Percentiles rank a stretch among this genome's conserved stretches.
Evolutionary conservation across 1,140 invertebrate species (phyloP).

Genomic region (Megalopta genalis): DNA sequence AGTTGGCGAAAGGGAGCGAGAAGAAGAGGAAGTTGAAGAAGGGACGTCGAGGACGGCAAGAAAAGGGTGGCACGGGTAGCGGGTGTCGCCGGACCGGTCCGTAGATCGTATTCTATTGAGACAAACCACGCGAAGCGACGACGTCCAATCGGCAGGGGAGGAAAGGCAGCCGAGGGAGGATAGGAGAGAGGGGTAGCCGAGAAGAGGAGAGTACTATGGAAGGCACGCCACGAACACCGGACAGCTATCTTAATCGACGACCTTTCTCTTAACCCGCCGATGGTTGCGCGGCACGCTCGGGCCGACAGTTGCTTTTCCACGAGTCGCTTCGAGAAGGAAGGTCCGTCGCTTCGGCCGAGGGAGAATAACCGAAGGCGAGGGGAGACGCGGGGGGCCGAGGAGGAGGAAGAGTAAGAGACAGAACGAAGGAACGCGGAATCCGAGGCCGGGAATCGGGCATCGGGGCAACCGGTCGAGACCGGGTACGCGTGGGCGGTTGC

Average conservation of each 20-base stretch:
- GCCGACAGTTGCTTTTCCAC: constrained; percentile 48
- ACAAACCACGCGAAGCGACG: constrained; percentile 39
- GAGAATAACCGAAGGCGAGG: constrained; percentile 11
- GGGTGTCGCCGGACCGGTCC: constrained; percentile 43
- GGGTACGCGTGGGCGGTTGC: constrained; percentile 70
- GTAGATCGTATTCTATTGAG: constrained; percentile 45
- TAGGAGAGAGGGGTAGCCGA: constrained; percentile 30
- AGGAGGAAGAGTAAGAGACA: constrained; percentile 28
- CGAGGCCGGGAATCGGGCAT: constrained; percentile 42
- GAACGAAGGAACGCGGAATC: constrained; percentile 59
- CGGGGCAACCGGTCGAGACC: constrained; percentile 52
- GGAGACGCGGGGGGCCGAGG: neutral
- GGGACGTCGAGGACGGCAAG: no score
- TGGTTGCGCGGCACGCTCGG: constrained; percentile 66
- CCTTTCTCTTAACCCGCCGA: constrained; percentile 73
- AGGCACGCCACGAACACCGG: constrained; percentile 54
- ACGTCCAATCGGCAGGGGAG: neutral
- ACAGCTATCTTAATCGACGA: constrained; percentile 76
- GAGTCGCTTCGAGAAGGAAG: constrained; percentile 34
- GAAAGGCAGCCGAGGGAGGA: neutral
- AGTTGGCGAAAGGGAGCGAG: no score
- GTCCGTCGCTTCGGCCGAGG: constrained; percentile 22
- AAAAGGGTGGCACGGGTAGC: neutral
- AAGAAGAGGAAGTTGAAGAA: no score
- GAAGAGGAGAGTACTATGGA: constrained; percentile 49